Conservation (phyloP, 2,888 invertebrate species). For the Charanyca ferruginea region DNA sequence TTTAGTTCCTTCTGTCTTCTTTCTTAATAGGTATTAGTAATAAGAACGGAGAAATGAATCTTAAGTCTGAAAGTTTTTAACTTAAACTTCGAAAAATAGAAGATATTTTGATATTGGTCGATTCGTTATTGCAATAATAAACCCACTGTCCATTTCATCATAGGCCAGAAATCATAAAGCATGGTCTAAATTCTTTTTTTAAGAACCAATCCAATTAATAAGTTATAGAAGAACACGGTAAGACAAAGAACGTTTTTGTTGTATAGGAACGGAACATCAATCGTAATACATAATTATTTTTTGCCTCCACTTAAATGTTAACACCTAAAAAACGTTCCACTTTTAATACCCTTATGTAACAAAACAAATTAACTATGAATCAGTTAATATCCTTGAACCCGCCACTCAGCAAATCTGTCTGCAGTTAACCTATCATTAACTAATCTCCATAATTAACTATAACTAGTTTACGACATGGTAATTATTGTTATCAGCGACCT, state of each 20-base stretch:
- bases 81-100: no score
- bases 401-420: constrained; percentile 67
- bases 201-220: constrained; percentile 6
- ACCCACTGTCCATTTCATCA: no score
- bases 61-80: no score
- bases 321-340: constrained; percentile 41
- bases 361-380: constrained; percentile 52
- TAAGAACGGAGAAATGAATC: no score
- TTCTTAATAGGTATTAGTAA: no score
- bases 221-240: background rate
- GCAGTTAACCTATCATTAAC: constrained; percentile 72
- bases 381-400: constrained; percentile 81
- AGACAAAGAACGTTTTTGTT: constrained; percentile 12
- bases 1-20: no score
- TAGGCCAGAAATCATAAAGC: no score
- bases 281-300: constrained; percentile 9
- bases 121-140: no score
- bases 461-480: constrained; percentile 72
- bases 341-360: constrained; percentile 41
- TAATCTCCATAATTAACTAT: constrained; percentile 69
- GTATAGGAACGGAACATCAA: constrained; percentile 12
- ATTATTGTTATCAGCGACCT: constrained; percentile 66
- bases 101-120: no score
- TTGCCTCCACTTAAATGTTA: constrained; percentile 12
- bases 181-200: background rate